These are phyloP conservation scores for Aphidius gifuensis DNA, from an alignment of 1,140 invertebrate genomes.

Conservation along the genomic window DNA sequence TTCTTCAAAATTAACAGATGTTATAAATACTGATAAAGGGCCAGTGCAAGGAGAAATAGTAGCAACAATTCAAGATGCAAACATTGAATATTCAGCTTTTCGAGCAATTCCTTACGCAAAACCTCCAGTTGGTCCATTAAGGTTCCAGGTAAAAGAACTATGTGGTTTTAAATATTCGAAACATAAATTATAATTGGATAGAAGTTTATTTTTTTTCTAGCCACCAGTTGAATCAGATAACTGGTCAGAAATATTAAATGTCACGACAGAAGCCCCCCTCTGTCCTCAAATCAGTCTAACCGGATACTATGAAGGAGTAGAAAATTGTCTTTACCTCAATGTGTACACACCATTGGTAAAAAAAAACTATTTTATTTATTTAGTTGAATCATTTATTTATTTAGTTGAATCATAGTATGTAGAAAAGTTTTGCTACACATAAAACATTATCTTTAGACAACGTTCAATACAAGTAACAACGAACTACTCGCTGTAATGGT, in stretches of 20 bases:
- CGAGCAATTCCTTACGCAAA: too few species aligned
- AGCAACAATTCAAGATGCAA: too few species aligned
- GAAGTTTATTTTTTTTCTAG: conserved; percentile 10
- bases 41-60: too few species aligned
- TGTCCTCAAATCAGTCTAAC: conserved; percentile 25
- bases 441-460: neutral
- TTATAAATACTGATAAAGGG: too few species aligned
- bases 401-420: too few species aligned
- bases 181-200: neutral
- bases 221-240: conserved; percentile 23
- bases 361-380: too few species aligned
- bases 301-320: neutral
- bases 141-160: neutral
- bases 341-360: conserved; percentile 58
- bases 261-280: conserved; percentile 21
- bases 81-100: too few species aligned
- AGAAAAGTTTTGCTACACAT: too few species aligned
- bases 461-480: neutral
- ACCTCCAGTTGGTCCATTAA: too few species aligned
- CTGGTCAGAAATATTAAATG: conserved; percentile 26
- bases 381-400: too few species aligned
- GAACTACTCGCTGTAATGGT: conserved; percentile 50
- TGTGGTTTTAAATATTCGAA: too few species aligned
- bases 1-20: too few species aligned
- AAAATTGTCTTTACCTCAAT: conserved; percentile 66